Conservation (phyloP, 2,888 invertebrate species). For the Hyalella azteca region DNA sequence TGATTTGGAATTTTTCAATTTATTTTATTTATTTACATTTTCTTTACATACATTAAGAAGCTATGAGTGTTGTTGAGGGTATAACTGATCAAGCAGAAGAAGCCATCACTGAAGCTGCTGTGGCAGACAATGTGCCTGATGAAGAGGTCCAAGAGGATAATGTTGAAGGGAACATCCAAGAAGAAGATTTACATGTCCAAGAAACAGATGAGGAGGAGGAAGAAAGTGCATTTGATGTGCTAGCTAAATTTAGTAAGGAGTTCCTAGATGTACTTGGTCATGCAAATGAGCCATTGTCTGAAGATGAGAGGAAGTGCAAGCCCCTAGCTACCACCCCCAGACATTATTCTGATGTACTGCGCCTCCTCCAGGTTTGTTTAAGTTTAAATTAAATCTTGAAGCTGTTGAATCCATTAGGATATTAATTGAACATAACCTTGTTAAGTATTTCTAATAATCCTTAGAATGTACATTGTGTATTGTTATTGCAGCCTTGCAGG, state of each 20-base stretch:
- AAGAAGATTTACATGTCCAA: not conserved
- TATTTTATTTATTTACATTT: no score
- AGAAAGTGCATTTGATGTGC: constrained; percentile 2
- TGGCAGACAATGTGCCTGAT: not conserved
- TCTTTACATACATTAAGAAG: no score
- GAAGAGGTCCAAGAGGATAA: not conserved
- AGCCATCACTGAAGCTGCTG: no score
- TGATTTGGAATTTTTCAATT: no score
- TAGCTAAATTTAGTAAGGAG: constrained; percentile 20
- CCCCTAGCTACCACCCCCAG: not conserved
- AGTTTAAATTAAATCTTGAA: no score
- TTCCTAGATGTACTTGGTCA: constrained; percentile 7
- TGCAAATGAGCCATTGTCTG: constrained; percentile 17
- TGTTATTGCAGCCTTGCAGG: not conserved
- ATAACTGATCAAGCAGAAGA: no score
- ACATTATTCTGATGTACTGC: constrained; percentile 6
- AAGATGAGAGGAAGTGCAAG: constrained; percentile 21
- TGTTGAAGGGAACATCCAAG: not conserved
- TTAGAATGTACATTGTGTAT: no score
- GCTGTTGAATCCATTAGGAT: no score
- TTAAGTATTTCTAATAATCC: no score
- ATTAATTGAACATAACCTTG: no score
- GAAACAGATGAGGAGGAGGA: constrained; percentile 31
- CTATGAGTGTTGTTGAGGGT: no score
- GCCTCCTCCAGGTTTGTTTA: constrained; percentile 3